These are phyloP conservation scores for Acromyrmex echinatior DNA, from an alignment of 1,140 invertebrate species.

Conservation along the genomic window DNA sequence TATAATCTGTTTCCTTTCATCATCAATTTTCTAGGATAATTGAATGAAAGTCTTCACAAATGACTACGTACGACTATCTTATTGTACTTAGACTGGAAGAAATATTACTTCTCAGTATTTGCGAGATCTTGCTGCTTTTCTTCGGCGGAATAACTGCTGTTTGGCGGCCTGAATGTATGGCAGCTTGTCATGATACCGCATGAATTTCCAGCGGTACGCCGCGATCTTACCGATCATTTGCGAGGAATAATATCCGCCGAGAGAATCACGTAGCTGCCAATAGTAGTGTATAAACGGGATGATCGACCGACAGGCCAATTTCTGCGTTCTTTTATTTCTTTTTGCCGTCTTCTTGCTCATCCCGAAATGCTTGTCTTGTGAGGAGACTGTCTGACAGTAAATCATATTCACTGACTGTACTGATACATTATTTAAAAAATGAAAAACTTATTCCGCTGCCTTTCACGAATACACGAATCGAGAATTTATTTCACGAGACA, in stretches of 20 bases:
- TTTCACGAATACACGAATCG: neutral
- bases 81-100: neutral
- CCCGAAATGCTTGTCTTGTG: neutral
- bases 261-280: constrained; percentile 61
- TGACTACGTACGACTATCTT: neutral
- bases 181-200: constrained; percentile 62
- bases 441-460: neutral
- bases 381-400: constrained; percentile 4
- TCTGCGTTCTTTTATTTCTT: constrained; percentile 41
- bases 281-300: constrained; percentile 75
- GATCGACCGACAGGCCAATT: constrained; percentile 68
- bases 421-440: constrained; percentile 58
- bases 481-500: constrained; percentile 10
- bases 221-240: constrained; percentile 74
- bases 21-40: constrained; percentile 1
- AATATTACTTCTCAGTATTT: constrained; percentile 38
- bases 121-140: constrained; percentile 3
- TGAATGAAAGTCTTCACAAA: constrained; percentile 21
- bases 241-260: constrained; percentile 63
- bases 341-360: neutral
- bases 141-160: constrained; percentile 46
- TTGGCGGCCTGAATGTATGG: constrained; percentile 66
- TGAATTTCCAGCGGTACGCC: constrained; percentile 72
- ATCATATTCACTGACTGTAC: neutral
- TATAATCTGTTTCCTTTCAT: neutral